phyloP scores from a whole-genome alignment of 2,888 invertebrate genomes.

The Clusia tigrina region DNA sequence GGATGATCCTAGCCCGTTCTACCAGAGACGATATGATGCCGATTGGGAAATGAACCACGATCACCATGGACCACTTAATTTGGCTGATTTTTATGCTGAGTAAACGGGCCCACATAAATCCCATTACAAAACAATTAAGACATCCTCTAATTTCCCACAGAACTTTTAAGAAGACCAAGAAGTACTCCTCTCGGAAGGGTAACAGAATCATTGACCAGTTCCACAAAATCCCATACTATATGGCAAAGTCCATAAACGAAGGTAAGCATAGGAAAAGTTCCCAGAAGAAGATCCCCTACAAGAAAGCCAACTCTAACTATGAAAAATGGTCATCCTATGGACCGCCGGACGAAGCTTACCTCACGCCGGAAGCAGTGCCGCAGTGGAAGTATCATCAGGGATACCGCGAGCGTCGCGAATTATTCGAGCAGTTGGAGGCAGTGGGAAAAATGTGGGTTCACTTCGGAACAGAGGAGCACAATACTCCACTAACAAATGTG shows the following conservation, averaged over 20 bases:
- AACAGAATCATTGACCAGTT: background rate
- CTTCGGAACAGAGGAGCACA: too few species aligned
- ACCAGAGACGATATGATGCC: background rate
- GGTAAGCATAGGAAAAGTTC: background rate
- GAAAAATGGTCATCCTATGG: background rate
- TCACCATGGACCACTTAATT: background rate
- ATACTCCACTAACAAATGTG: too few species aligned
- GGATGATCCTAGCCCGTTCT: background rate
- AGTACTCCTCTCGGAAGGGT: too few species aligned
- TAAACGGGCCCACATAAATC: background rate
- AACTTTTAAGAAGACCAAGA: background rate
- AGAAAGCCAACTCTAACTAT: background rate
- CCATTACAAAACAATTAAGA: too few species aligned
- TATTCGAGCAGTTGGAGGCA: constrained; percentile 46
- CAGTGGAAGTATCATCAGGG: constrained; percentile 41
- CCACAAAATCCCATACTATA: too few species aligned
- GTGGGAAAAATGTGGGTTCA: constrained; percentile 49
- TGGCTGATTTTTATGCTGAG: background rate
- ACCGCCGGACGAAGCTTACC: constrained; percentile 29
- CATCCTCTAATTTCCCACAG: background rate
- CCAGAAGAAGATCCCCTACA: too few species aligned
- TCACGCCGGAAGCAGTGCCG: constrained; percentile 33
- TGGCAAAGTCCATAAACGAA: background rate
- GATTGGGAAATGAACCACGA: background rate
- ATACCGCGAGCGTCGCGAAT: constrained; percentile 47